Percentiles rank a stretch among this genome's conserved stretches.
phyloP scores from a whole-genome alignment of 2,888 invertebrate species.

The Pseudococcus viburni region DNA sequence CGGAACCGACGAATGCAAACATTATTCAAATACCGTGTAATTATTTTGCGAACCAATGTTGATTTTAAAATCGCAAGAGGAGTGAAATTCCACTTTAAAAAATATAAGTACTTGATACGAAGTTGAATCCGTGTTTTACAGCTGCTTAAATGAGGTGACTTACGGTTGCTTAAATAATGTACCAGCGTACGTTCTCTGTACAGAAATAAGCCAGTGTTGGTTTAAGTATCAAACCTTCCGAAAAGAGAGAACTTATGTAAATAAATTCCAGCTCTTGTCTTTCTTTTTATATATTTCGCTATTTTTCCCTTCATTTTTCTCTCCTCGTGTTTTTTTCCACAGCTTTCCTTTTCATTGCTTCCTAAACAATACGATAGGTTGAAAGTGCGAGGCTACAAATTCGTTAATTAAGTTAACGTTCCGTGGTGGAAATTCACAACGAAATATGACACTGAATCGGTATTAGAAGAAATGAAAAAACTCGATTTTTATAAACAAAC shows the following conservation, averaged over 20 bases:
- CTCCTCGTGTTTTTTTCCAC: neutral
- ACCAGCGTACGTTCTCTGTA: constrained; percentile 52
- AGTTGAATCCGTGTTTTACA: constrained; percentile 60
- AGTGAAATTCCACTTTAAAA: constrained; percentile 55
- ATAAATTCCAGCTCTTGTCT: constrained; percentile 62
- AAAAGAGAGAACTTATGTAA: constrained; percentile 61
- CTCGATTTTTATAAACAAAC: neutral
- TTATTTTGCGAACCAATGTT: constrained; percentile 57
- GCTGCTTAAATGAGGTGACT: constrained; percentile 61
- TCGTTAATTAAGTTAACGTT: neutral
- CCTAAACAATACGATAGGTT: constrained; percentile 34
- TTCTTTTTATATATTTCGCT: constrained; percentile 54
- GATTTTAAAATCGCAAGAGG: constrained; percentile 51
- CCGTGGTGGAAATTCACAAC: neutral
- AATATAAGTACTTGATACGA: constrained; percentile 61
- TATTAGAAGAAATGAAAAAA: neutral
- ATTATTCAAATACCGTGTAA: neutral
- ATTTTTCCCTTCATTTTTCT: constrained; percentile 52
- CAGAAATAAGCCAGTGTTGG: constrained; percentile 59
- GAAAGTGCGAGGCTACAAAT: neutral
- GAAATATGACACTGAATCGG: neutral
- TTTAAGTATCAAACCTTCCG: constrained; percentile 62
- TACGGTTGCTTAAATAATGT: constrained; percentile 64
- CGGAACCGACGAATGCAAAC: neutral
- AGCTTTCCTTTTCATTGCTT: constrained; percentile 50